Base-by-base conservation (phyloP, 2,888 invertebrate species). In the Pherbina coryleti region DNA sequence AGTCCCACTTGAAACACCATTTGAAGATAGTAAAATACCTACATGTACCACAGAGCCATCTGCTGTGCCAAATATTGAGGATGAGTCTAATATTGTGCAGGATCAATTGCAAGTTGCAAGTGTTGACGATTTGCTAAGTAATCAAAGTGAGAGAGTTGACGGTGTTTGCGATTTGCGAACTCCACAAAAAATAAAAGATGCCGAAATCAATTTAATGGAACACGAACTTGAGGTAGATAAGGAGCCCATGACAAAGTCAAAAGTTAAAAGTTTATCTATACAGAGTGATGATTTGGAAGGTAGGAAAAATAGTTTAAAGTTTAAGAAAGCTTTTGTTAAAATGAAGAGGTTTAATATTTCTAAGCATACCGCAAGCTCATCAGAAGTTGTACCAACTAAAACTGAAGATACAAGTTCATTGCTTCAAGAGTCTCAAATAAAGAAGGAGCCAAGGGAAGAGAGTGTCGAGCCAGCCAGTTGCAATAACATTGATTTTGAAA, bases 321-420 rank as follows among this genome's bases (percentile, higher is more conserved):
- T 60, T 0, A 76, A 60, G 55, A 70, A 28, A 37, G 49, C 49
- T 28, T 25, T 76, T 17, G 76, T 76, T 22, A 71, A 37, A 72
- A 53, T 76, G 14, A 71, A 76, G 37, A 31, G 76, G 11, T 1
- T 76, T 17, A 51, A 76, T 22, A 5, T 37, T 7, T 2, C 14
- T 4, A 28, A n/a, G 19, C 25, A 60, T n/a, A 34, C 28, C 3
- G 4, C 34, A 19, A 5, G 14, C 5, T n/a, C 19, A 4, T 57
- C 72, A 7, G 37, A 8, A 7, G 34, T 31, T n/a, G 37, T 34
- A 37, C 2, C 28, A 7, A 37, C 37, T 22, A 34, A 34, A 72
- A 57, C 19, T 2, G 28, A 14, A 37, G 57, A 72, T 19, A 31
- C 4, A 19, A 57, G 19, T 34, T 5, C 19, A 14, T n/a, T 37